phyloP scores from a whole-genome alignment of 2,888 invertebrate genomes.

The Phrixothrix hirtus region DNA sequence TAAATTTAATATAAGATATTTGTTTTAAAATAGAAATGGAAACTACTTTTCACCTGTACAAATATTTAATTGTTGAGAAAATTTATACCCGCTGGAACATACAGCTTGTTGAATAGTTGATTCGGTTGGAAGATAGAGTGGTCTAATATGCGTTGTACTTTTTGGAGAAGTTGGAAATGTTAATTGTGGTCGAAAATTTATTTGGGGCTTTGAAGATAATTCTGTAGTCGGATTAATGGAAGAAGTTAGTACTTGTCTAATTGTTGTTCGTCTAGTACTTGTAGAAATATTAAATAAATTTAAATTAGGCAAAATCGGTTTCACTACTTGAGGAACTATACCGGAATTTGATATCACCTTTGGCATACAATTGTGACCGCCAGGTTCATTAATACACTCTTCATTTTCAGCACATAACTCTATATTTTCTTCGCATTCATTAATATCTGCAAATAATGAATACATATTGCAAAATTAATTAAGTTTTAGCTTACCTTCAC shows the following conservation, averaged over 20 bases:
- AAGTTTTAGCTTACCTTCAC: too few relatives aligned
- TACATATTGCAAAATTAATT: not conserved
- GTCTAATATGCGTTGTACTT: slow-evolving; percentile 17
- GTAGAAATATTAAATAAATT: not conserved
- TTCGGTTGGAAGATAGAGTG: slow-evolving; percentile 1
- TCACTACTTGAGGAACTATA: not conserved
- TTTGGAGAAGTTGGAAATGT: not conserved
- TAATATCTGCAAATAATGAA: slow-evolving; percentile 67
- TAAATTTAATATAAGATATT: not conserved
- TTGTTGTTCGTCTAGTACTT: not conserved
- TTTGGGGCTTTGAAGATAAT: too few relatives aligned
- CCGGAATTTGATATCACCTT: slow-evolving; percentile 32
- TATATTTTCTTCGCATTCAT: slow-evolving; percentile 71
- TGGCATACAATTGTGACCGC: slow-evolving; percentile 66
- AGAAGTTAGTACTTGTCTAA: too few relatives aligned
- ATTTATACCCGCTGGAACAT: slow-evolving; percentile 35
- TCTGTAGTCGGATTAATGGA: too few relatives aligned
- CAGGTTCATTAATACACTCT: slow-evolving; percentile 69
- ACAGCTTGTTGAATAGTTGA: slow-evolving; percentile 14
- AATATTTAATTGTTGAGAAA: slow-evolving; percentile 23
- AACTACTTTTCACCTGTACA: slow-evolving; percentile 34
- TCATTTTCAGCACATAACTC: slow-evolving; percentile 64
- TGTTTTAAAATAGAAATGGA: not conserved
- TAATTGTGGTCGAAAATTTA: too few relatives aligned
- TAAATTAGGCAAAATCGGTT: not conserved